Percentiles rank a stretch among this genome's conserved stretches.
Evolutionary conservation across 2,888 invertebrate species (phyloP).

Genomic region (Sycophila texana): DNA sequence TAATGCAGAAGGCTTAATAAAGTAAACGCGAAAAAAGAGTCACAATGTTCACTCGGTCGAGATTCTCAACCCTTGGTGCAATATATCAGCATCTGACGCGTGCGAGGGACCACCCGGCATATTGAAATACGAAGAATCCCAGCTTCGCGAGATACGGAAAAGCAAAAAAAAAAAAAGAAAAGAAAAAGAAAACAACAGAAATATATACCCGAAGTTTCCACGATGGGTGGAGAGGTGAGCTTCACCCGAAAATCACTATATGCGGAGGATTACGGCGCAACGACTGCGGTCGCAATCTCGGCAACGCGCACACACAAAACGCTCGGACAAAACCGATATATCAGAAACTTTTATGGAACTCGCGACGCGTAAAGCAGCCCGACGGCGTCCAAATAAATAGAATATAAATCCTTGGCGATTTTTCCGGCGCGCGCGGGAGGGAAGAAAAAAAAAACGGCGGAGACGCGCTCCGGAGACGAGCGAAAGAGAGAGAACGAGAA

Average conservation of each 20-base stretch:
- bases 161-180: conserved; percentile 65
- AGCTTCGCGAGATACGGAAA: conserved; percentile 38
- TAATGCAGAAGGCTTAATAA: background rate
- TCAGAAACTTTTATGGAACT: conserved; percentile 63
- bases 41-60: background rate
- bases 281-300: background rate
- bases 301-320: background rate
- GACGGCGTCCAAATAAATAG: conserved; percentile 44
- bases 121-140: conserved; percentile 66
- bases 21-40: background rate
- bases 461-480: background rate
- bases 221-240: conserved; percentile 45
- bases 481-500: background rate
- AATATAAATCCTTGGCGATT: conserved; percentile 45
- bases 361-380: conserved; percentile 23
- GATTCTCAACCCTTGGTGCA: background rate
- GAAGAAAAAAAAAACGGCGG: conserved; percentile 13
- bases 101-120: conserved; percentile 56
- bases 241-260: conserved; percentile 29
- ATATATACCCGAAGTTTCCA: conserved; percentile 69
- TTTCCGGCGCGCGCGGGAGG: background rate
- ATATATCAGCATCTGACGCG: conserved; percentile 6
- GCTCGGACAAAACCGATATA: conserved; percentile 59
- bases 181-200: conserved; percentile 38
- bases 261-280: conserved; percentile 18